phyloP scores from a whole-genome alignment of 1,140 invertebrate genomes.

The Brachionus rubens region DNA sequence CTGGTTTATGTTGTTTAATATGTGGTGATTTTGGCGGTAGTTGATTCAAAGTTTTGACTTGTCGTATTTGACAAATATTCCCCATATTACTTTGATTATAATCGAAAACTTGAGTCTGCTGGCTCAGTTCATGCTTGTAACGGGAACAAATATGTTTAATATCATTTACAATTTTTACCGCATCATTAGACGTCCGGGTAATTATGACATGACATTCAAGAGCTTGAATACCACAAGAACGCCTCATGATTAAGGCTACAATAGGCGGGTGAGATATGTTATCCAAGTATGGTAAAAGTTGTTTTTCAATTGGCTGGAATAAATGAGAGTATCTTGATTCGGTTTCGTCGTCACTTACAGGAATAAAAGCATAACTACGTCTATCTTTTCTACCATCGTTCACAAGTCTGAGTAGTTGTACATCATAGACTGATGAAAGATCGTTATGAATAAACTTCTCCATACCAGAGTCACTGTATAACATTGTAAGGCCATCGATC shows the following conservation, averaged over 20 bases:
- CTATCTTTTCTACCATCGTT: constrained; percentile 18
- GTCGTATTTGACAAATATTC: neutral
- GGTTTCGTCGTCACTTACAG: neutral
- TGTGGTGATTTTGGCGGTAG: constrained; percentile 27
- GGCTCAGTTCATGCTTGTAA: constrained; percentile 7
- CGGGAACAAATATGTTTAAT: constrained; percentile 16
- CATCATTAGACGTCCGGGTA: neutral
- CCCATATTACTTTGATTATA: neutral
- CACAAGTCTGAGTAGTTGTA: constrained; percentile 13
- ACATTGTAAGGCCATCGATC: constrained; percentile 41
- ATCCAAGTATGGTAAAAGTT: neutral
- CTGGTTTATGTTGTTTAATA: neutral
- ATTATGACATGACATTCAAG: constrained; percentile 42
- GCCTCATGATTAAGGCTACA: constrained; percentile 41
- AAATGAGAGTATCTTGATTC: neutral
- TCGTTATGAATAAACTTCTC: constrained; percentile 38
- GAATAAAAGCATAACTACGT: constrained; percentile 26
- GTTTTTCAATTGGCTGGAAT: constrained; percentile 20
- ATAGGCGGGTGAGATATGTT: constrained; percentile 18
- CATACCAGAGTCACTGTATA: neutral
- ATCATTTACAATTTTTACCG: constrained; percentile 5
- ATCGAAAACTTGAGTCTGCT: constrained; percentile 27
- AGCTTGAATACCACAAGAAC: constrained; percentile 22
- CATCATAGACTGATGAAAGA: constrained; percentile 22
- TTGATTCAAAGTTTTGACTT: neutral